phyloP scores from a whole-genome alignment of 2,797 vertebrate species.

The Malacoraja senta region DNA sequence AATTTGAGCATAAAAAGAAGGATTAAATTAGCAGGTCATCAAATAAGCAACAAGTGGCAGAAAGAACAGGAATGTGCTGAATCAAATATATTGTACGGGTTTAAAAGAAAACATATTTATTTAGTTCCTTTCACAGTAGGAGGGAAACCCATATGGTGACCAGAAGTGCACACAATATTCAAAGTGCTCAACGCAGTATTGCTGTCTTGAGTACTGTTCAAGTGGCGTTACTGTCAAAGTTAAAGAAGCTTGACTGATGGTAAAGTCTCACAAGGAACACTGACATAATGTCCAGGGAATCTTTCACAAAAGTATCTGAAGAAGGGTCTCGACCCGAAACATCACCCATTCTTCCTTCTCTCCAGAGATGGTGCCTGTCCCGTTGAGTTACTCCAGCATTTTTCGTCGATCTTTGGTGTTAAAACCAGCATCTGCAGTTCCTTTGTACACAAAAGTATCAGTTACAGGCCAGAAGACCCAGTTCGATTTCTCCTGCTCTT shows the following conservation, averaged over 20 bases:
- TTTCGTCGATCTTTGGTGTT: no score
- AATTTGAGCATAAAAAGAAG: background rate
- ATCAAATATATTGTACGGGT: background rate
- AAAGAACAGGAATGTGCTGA: background rate
- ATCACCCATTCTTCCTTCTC: no score
- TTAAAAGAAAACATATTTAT: background rate
- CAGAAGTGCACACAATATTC: no score
- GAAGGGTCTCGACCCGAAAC: no score
- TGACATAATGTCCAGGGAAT: background rate
- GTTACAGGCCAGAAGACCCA: background rate
- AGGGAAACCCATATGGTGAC: background rate
- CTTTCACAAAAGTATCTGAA: background rate
- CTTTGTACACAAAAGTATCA: background rate
- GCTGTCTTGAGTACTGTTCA: background rate
- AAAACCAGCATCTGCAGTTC: no score
- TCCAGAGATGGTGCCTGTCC: no score
- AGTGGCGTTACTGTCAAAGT: background rate
- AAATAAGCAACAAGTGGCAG: background rate
- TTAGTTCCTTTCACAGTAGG: background rate
- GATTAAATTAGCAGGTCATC: background rate
- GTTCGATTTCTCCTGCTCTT: background rate
- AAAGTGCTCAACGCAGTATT: no score
- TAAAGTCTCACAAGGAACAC: background rate
- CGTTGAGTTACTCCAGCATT: no score
- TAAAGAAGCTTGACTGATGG: no score